Evolutionary conservation across 2,113 vertebrate genomes (phyloP).

Genomic region (Notiomystis cincta): DNA sequence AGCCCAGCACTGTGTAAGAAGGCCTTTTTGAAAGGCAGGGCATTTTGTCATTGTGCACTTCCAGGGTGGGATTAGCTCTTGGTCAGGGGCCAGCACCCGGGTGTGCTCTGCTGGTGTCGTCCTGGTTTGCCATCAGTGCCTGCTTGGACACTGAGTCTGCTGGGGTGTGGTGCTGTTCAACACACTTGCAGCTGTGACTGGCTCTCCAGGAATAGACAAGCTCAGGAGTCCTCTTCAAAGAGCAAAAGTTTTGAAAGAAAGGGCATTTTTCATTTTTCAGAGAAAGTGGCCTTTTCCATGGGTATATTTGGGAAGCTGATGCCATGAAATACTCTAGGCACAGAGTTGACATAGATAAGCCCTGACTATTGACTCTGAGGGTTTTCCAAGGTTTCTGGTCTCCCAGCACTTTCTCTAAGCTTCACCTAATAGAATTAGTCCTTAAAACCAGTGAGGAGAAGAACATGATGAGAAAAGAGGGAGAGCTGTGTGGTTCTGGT

Average conservation of each 20-base stretch:
- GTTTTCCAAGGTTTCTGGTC: background rate
- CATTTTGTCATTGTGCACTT: background rate
- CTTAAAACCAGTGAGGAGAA: background rate
- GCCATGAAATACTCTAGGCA: background rate
- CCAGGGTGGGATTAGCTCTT: background rate
- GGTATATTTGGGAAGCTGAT: background rate
- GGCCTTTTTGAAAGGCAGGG: background rate
- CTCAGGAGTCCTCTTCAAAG: background rate
- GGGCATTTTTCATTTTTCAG: background rate
- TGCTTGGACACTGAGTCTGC: background rate
- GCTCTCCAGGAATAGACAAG: background rate
- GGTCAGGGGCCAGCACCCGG: background rate
- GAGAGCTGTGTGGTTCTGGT: background rate
- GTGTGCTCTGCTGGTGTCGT: background rate
- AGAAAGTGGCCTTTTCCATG: background rate
- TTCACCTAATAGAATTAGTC: background rate
- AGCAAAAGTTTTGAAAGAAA: background rate
- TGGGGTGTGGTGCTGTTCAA: background rate
- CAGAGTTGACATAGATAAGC: background rate
- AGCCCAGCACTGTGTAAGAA: rapidly evolving
- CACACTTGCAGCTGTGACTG: background rate
- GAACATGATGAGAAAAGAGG: background rate
- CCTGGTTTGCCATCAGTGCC: background rate
- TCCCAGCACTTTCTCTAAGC: background rate
- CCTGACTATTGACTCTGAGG: rapidly evolving